Base-by-base conservation (phyloP, 1,140 invertebrate genomes). In the Hycleus cichorii region DNA sequence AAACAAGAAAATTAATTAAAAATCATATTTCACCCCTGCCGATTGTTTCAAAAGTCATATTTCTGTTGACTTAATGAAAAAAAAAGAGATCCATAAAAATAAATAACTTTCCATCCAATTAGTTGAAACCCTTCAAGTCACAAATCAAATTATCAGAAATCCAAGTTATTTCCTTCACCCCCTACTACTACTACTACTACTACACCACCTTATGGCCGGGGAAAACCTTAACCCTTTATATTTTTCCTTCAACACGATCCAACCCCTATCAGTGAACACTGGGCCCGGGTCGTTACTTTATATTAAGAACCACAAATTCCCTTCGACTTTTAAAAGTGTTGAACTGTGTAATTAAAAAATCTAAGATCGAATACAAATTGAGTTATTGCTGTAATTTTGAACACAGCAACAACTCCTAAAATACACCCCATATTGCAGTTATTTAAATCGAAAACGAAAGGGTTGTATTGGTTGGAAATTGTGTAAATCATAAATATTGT, bases 341-440 rank as follows among this genome's bases (percentile, higher is more conserved):
- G 63, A 64, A 62, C 57, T 58, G 58, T 40, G 55, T 60, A 63
- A 65, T 63, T 65, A 63, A 65, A 65, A 65, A 65, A 65, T 61
- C 59, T 60, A 65, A 59, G 64, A 65, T 65, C 64, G 58, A 55
- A 63, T 63, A 65, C 64, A 65, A 65, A 65, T 65, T 65, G 64
- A 65, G 60, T 65, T 65, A 65, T 65, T 55, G 58, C 61, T 53
- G 61, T 63, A 65, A 65, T 65, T 65, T 65, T 47, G 39, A 60
- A 58, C 57, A 18, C 18, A 18, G 18, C 18, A 18, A 18, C 18
- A 18, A 18, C 18, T 18, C 18, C 18, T 1, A 18, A 12, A 18
- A 18, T 18, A 18, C 18, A 18, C 18, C 18, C 18, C 18, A 1
- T 18, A 18, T 18, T 18, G 18, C 18, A 18, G 18, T 18, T 18